Evolutionary conservation across 64 coral and sea anemone species (phyloP).

Genomic region (Montipora cactus): DNA sequence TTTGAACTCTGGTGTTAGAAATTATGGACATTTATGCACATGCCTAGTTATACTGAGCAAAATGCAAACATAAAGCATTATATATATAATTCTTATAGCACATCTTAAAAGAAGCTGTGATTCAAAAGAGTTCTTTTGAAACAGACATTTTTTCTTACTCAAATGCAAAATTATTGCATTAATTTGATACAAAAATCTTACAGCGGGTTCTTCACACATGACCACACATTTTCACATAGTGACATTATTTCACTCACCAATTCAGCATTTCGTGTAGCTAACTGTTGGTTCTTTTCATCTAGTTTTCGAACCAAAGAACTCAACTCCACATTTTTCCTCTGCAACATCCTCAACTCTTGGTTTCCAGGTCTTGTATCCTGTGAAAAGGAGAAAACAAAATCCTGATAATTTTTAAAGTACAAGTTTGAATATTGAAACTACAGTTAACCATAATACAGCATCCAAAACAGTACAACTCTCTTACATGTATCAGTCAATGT

Average conservation of each 20-base stretch:
- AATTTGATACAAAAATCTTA: not conserved
- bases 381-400: not conserved
- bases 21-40: too few relatives aligned
- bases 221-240: not conserved
- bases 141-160: not conserved
- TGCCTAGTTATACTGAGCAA: too few relatives aligned
- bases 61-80: too few relatives aligned
- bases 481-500: too few relatives aligned
- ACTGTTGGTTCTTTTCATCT: constrained; percentile 94
- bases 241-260: constrained; percentile 56
- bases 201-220: constrained; percentile 51
- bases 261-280: constrained; percentile 91
- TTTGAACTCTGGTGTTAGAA: too few relatives aligned
- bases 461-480: not conserved
- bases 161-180: not conserved
- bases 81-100: too few relatives aligned
- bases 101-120: too few relatives aligned
- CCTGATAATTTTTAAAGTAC: not conserved
- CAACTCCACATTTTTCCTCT: constrained; percentile 84
- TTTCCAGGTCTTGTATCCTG: constrained; percentile 56
- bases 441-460: not conserved
- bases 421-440: not conserved
- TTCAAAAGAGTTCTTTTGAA: too few relatives aligned
- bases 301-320: constrained; percentile 92
- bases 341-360: constrained; percentile 72